phyloP scores from a whole-genome alignment of 2,888 invertebrate species.

The Lycophotia porphyrea region DNA sequence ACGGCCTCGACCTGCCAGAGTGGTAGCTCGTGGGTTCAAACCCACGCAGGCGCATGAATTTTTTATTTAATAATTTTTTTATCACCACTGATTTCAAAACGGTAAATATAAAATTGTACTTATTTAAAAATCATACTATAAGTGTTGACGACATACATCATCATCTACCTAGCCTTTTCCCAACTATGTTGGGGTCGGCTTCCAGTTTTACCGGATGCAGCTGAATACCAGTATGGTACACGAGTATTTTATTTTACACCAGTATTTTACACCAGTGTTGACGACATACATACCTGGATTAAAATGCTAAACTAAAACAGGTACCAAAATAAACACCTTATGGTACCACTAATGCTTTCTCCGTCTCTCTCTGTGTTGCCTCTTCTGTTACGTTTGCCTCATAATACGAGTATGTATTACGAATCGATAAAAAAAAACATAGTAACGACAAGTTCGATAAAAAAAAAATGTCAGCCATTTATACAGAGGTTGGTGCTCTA shows the following conservation, averaged over 20 bases:
- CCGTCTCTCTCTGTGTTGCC: neutral
- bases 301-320: neutral
- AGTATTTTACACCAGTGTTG: too few relatives aligned
- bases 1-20: neutral
- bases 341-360: neutral
- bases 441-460: too few relatives aligned
- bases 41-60: neutral
- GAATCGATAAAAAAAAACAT: constrained; percentile 1
- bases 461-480: too few relatives aligned
- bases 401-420: too few relatives aligned
- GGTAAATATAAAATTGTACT: neutral
- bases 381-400: neutral
- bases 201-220: too few relatives aligned
- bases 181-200: too few relatives aligned
- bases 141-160: too few relatives aligned
- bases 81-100: neutral
- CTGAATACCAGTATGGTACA: too few relatives aligned
- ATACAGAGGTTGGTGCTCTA: constrained; percentile 7
- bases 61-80: neutral
- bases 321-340: neutral
- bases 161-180: too few relatives aligned
- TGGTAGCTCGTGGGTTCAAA: neutral
- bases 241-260: too few relatives aligned
- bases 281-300: too few relatives aligned
- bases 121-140: neutral